Percentiles rank a stretch among this genome's conserved stretches.
These are phyloP conservation scores for Rhopalosiphum nymphaeae DNA, from an alignment of 2,888 invertebrate genomes.

Conservation along the genomic window DNA sequence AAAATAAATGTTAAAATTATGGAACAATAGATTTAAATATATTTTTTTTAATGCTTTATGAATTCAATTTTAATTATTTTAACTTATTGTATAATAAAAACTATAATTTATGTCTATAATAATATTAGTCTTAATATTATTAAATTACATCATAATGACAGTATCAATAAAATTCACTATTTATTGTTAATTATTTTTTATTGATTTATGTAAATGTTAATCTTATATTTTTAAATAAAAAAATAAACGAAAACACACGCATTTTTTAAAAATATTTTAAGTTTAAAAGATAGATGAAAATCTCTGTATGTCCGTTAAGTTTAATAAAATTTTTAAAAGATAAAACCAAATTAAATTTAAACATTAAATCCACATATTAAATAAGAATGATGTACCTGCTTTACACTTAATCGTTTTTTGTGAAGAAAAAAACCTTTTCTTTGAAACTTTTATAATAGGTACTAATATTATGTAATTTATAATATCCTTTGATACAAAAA, in stretches of 20 bases:
- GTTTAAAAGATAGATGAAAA: background rate
- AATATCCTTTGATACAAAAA: background rate
- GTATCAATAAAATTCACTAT: background rate
- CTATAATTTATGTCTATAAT: background rate
- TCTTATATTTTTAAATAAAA: background rate
- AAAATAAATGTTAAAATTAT: background rate
- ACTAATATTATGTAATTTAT: background rate
- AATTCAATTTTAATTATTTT: background rate
- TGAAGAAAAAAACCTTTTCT: background rate
- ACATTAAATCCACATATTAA: background rate
- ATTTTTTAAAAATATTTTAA: background rate
- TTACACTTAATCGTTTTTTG: background rate
- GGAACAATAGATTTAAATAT: background rate
- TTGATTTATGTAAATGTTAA: background rate
- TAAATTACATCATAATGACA: background rate
- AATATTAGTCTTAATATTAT: background rate
- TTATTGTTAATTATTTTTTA: background rate
- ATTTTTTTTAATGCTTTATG: background rate
- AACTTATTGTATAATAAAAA: background rate
- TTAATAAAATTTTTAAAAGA: background rate
- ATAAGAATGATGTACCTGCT: background rate
- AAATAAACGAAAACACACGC: background rate
- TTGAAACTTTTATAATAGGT: background rate
- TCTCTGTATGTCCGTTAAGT: background rate
- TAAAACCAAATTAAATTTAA: background rate